Conservation (phyloP, 2,888 invertebrate species). For the Lydus trimaculatus region DNA sequence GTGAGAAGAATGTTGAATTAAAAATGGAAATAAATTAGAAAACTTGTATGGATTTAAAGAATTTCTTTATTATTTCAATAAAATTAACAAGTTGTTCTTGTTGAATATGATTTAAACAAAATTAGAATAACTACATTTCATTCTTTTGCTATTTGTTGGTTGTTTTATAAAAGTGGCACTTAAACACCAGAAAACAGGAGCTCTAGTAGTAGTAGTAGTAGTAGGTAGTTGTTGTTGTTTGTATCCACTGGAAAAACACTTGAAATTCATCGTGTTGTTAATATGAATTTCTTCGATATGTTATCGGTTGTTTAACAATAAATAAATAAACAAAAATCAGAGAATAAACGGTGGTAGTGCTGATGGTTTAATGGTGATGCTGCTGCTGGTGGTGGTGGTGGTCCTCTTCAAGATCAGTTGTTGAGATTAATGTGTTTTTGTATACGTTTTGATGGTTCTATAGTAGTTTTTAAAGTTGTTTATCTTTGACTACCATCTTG, state of each 20-base stretch:
- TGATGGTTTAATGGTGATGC: not conserved
- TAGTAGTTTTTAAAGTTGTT: constrained; percentile 44
- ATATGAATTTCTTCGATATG: not conserved
- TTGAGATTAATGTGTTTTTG: constrained; percentile 39
- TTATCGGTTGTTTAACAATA: not conserved
- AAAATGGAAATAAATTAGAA: not conserved
- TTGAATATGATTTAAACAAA: not conserved
- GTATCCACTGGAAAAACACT: not conserved
- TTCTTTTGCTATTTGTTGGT: not conserved
- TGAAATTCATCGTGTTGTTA: constrained; percentile 2
- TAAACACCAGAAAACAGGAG: not conserved
- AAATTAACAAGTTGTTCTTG: no score
- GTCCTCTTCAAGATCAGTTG: constrained; percentile 17
- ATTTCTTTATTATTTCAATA: not conserved
- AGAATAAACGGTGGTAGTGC: constrained; percentile 2
- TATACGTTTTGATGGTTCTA: constrained; percentile 41
- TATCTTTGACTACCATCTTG: constrained; percentile 37
- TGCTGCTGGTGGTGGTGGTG: not conserved
- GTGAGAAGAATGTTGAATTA: constrained; percentile 5
- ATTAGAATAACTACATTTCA: not conserved
- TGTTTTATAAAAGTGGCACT: not conserved
- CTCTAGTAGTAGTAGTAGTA: no score
- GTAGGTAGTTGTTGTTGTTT: no score
- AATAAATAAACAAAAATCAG: constrained; percentile 2
- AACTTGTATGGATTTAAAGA: not conserved